Evolutionary conservation across 2,797 vertebrate genomes (phyloP).

Genomic region (Pampus argenteus): DNA sequence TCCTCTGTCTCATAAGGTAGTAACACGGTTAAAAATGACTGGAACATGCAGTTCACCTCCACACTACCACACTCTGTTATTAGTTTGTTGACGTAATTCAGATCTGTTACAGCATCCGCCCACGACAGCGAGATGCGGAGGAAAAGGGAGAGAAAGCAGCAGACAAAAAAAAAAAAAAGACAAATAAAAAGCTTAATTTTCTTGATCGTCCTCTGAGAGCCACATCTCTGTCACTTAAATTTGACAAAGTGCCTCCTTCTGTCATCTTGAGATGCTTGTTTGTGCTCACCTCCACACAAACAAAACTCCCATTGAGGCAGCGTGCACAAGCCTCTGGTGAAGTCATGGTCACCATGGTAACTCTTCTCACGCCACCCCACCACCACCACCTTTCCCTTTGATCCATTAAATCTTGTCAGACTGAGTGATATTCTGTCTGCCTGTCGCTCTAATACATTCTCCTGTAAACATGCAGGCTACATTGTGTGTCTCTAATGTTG

Average conservation of each 20-base stretch:
- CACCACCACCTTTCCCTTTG: slow-evolving; percentile 50
- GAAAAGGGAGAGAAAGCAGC: background rate
- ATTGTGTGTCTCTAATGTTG: slow-evolving; percentile 46
- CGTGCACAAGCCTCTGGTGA: slow-evolving; percentile 69
- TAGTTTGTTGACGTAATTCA: slow-evolving; percentile 52
- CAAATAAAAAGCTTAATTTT: slow-evolving; percentile 14
- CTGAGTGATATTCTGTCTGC: slow-evolving; percentile 58
- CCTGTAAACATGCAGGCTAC: slow-evolving; percentile 52
- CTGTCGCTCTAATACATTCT: slow-evolving; percentile 29
- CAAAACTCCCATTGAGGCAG: slow-evolving; percentile 70
- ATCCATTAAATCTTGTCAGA: slow-evolving; percentile 69
- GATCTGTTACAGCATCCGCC: slow-evolving; percentile 58
- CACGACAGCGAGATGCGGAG: slow-evolving; percentile 37
- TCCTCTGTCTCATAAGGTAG: slow-evolving; percentile 21
- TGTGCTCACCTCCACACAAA: slow-evolving; percentile 68
- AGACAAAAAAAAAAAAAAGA: background rate
- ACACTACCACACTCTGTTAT: slow-evolving; percentile 36
- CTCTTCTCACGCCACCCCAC: slow-evolving; percentile 73
- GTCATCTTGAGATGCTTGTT: slow-evolving; percentile 52
- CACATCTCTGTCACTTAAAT: slow-evolving; percentile 40
- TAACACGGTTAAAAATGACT: slow-evolving; percentile 59
- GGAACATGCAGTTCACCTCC: slow-evolving; percentile 58
- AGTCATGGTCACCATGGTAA: slow-evolving; percentile 83
- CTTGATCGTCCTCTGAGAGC: slow-evolving; percentile 35
- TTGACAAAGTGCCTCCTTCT: slow-evolving; percentile 48